Conservation (phyloP, 1,140 invertebrate genomes). For the roundworm (Caenorhabditis elegans) region DNA sequence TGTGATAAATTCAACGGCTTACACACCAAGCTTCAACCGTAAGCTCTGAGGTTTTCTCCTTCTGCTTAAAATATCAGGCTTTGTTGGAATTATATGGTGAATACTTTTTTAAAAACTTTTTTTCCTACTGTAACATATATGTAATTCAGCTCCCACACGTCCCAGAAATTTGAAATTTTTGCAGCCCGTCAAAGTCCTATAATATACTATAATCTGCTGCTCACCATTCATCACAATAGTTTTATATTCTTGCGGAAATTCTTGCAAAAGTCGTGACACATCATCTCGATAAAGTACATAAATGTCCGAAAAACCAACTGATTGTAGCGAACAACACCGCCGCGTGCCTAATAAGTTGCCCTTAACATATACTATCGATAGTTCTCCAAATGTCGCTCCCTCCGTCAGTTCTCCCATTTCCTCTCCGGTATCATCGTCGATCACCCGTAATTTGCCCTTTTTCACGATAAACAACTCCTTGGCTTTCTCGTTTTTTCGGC, state of each 20-base stretch:
- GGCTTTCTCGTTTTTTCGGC: constrained; percentile 35
- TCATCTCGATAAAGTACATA: constrained; percentile 41
- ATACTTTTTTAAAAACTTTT: no score
- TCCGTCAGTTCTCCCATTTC: constrained; percentile 18
- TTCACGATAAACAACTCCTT: constrained; percentile 45
- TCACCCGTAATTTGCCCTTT: constrained; percentile 15
- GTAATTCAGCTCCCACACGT: no score
- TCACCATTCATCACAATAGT: neutral
- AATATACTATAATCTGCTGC: neutral
- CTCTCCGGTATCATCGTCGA: constrained; percentile 7
- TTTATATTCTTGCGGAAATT: constrained; percentile 33
- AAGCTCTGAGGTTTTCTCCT: no score
- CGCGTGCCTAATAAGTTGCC: constrained; percentile 1
- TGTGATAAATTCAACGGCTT: no score
- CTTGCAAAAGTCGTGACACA: constrained; percentile 19
- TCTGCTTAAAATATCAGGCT: no score
- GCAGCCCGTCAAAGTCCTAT: no score
- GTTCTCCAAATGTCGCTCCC: constrained; percentile 42
- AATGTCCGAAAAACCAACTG: constrained; percentile 37
- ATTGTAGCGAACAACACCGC: neutral
- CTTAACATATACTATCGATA: constrained; percentile 35
- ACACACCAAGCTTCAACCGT: no score
- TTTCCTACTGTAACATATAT: no score
- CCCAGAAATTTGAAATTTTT: no score
- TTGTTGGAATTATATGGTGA: no score